Percentiles rank a stretch among this genome's conserved stretches.
Conservation (phyloP, 2,888 invertebrate genomes). For the Teleiodes luculella region DNA sequence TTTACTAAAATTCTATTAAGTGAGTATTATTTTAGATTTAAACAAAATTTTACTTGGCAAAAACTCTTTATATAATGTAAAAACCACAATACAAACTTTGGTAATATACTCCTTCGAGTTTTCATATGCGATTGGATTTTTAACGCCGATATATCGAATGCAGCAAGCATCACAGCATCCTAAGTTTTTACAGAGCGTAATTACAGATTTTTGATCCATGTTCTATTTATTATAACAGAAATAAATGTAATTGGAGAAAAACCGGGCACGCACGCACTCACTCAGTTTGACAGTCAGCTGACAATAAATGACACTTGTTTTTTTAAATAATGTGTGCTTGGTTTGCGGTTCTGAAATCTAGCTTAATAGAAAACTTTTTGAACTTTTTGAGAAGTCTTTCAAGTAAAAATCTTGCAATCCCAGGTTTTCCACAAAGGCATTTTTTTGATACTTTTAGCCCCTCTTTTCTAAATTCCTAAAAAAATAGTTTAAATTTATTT, state of each 20-base stretch:
- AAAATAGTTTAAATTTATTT: no score
- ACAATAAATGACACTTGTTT: neutral
- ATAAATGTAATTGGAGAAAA: neutral
- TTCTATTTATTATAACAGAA: constrained; percentile 16
- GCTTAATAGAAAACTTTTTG: no score
- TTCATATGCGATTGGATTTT: constrained; percentile 75
- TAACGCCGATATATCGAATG: constrained; percentile 82
- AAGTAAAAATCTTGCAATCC: no score
- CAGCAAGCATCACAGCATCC: constrained; percentile 85
- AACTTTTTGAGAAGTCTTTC: no score
- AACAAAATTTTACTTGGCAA: neutral
- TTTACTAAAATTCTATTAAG: neutral
- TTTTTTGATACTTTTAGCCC: no score
- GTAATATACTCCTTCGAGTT: constrained; percentile 64
- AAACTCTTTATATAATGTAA: neutral
- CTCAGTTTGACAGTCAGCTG: neutral
- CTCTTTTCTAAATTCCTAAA: no score
- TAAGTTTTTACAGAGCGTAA: constrained; percentile 69
- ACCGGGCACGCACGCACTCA: neutral
- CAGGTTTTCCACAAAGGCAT: no score
- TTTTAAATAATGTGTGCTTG: neutral
- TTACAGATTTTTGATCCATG: constrained; percentile 65
- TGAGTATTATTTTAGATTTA: neutral
- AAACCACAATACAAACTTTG: constrained; percentile 60
- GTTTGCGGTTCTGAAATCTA: neutral